phyloP scores from a whole-genome alignment of 2,888 invertebrate genomes.

The Proisotoma minuta region DNA sequence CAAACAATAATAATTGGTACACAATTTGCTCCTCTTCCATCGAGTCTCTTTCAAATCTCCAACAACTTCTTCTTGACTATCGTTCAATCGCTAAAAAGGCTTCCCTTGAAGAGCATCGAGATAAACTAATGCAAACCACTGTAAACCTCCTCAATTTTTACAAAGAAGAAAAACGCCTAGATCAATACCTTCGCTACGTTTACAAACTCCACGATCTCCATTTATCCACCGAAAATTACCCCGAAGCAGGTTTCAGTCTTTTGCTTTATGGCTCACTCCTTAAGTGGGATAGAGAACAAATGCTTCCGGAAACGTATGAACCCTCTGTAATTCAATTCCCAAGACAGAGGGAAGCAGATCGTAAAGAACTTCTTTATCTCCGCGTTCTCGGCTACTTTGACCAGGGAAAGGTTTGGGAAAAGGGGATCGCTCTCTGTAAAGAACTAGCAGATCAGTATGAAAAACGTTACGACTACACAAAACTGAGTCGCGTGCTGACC shows the following conservation, averaged over 20 bases:
- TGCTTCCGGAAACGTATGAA: constrained; percentile 48
- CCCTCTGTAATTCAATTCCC: constrained; percentile 61
- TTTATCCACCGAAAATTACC: constrained; percentile 82
- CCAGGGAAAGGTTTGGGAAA: constrained; percentile 95
- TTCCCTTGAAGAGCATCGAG: constrained; percentile 75
- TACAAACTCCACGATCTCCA: constrained; percentile 91
- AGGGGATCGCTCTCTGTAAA: constrained; percentile 85
- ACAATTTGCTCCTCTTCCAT: constrained; percentile 29
- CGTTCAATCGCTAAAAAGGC: constrained; percentile 84
- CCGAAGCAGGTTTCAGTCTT: constrained; percentile 91
- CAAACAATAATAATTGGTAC: constrained; percentile 25
- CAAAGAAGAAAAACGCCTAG: constrained; percentile 85
- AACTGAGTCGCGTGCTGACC: constrained; percentile 75
- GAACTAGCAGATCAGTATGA: constrained; percentile 84
- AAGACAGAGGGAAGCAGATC: constrained; percentile 68
- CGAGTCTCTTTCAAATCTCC: constrained; percentile 28
- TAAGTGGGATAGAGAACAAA: constrained; percentile 61
- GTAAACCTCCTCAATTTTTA: constrained; percentile 95
- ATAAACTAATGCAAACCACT: constrained; percentile 93
- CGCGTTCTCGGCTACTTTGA: constrained; percentile 89
- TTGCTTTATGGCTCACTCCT: constrained; percentile 88
- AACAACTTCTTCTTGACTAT: constrained; percentile 69
- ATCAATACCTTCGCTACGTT: constrained; percentile 92
- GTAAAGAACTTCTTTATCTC: constrained; percentile 82
- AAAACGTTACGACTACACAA: constrained; percentile 79